Percentiles rank a stretch among this genome's conserved stretches.
Evolutionary conservation across 2,113 vertebrate genomes (phyloP).

Genomic region (Coptodon rendalli): DNA sequence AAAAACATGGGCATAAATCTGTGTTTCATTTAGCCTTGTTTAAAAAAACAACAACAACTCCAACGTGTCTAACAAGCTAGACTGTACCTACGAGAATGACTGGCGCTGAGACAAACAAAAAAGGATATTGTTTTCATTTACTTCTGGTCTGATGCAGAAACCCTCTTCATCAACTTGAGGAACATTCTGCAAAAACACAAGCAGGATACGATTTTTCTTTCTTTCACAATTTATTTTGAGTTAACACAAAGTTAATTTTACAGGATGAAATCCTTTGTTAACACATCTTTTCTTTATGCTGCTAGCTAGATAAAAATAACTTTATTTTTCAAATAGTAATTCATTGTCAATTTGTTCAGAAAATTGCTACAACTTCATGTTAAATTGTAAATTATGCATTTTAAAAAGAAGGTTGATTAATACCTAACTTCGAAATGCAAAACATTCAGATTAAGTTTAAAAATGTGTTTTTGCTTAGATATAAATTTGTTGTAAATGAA

Average conservation of each 20-base stretch:
- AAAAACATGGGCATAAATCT: neutral
- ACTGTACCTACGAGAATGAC: neutral
- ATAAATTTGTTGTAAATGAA: neutral
- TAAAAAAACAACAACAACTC: neutral
- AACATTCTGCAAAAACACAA: constrained; percentile 77
- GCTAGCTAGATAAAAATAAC: neutral
- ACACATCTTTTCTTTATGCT: neutral
- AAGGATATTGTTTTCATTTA: constrained; percentile 92
- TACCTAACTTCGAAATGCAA: neutral
- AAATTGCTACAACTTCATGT: neutral
- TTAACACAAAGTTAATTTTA: neutral
- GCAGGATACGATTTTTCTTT: neutral
- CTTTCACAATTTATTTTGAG: neutral
- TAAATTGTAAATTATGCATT: neutral
- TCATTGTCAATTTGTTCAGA: neutral
- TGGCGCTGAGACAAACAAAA: neutral
- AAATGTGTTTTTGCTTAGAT: neutral
- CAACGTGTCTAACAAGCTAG: neutral
- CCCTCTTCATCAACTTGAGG: constrained; percentile 94
- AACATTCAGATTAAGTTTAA: neutral
- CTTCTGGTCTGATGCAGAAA: constrained; percentile 93
- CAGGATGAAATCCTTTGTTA: neutral
- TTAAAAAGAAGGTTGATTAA: neutral
- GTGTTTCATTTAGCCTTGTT: neutral
- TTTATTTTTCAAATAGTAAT: neutral